Conservation (phyloP, 2,113 vertebrate species). For the Trogon melanurus region DNA sequence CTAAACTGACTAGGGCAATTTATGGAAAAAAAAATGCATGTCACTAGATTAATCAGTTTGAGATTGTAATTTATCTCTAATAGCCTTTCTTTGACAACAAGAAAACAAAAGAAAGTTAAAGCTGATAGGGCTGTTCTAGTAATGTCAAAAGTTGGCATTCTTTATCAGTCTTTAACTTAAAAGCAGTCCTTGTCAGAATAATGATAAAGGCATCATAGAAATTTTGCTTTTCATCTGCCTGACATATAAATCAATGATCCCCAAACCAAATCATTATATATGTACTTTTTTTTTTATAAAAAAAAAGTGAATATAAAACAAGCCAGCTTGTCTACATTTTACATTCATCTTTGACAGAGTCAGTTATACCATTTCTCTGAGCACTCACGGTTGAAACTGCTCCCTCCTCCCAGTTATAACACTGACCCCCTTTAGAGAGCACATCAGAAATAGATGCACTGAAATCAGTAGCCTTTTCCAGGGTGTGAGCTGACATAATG, state of each 20-base stretch:
- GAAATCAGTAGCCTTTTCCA: constrained; percentile 47
- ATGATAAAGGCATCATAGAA: constrained; percentile 72
- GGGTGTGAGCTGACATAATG: constrained; percentile 77
- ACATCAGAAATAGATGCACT: constrained; percentile 19
- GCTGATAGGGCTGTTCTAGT: constrained; percentile 61
- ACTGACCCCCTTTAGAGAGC: constrained; percentile 72
- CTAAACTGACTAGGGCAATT: constrained; percentile 27
- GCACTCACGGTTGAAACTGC: constrained; percentile 59
- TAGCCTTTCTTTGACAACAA: constrained; percentile 61
- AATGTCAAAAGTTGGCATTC: constrained; percentile 72
- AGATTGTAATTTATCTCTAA: constrained; percentile 62
- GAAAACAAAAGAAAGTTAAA: constrained; percentile 66
- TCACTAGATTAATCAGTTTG: constrained; percentile 60
- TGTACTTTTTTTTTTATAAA: constrained; percentile 31
- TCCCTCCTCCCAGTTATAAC: constrained; percentile 61
- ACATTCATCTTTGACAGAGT: constrained; percentile 26
- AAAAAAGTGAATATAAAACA: constrained; percentile 54
- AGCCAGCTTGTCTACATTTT: not conserved
- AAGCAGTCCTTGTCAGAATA: constrained; percentile 73
- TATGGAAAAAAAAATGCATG: not conserved
- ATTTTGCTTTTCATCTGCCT: constrained; percentile 77
- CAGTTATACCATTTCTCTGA: constrained; percentile 40
- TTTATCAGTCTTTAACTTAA: constrained; percentile 76
- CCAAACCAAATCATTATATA: constrained; percentile 58
- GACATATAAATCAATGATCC: constrained; percentile 76